phyloP scores from a whole-genome alignment of 2,797 vertebrate species.

The Phalanger gymnotis region DNA sequence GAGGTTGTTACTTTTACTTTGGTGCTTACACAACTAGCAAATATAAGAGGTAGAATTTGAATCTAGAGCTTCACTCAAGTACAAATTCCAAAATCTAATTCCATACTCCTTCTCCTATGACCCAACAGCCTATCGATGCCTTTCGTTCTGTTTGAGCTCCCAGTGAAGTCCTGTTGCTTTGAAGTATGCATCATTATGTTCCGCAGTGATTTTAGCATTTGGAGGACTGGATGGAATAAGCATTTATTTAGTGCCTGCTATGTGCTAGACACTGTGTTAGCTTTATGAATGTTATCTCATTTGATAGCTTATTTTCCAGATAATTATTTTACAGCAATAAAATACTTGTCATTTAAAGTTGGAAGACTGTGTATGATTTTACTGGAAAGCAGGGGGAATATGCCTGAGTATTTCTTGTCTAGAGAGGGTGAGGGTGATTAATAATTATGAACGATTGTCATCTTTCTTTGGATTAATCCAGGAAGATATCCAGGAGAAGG shows the following conservation, averaged over 20 bases:
- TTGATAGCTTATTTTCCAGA: not conserved
- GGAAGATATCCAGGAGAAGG: not conserved
- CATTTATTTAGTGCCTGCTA: not conserved
- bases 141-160: not conserved
- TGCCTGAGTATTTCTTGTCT: not conserved
- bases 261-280: not conserved
- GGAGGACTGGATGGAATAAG: not conserved
- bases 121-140: not conserved
- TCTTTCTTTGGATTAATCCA: not conserved
- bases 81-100: not conserved
- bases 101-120: not conserved
- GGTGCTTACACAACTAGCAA: not conserved
- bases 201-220: not conserved
- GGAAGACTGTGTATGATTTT: not conserved
- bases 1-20: not conserved
- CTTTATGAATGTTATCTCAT: not conserved
- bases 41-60: not conserved
- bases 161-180: not conserved
- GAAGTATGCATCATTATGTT: not conserved
- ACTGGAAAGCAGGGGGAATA: not conserved
- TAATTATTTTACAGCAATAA: not conserved
- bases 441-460: not conserved
- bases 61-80: not conserved
- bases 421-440: not conserved
- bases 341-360: not conserved